A percentile compares a stretch with the other conserved stretches of the same genome.
Conservation (phyloP, 2,888 invertebrate genomes). For the Eristalis tenax region DNA sequence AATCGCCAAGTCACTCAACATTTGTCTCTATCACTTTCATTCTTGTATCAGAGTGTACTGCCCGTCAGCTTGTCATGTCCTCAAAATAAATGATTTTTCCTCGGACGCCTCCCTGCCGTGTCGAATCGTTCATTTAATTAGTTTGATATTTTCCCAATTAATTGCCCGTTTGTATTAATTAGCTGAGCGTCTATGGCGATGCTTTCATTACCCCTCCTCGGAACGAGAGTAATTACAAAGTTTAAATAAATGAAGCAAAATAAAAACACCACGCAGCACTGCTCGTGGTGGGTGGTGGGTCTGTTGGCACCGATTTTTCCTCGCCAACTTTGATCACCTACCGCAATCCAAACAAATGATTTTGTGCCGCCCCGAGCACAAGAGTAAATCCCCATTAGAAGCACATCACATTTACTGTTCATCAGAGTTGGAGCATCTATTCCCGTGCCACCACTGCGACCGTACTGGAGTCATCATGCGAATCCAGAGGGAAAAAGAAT, state of each 20-base stretch:
- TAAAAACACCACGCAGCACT: neutral
- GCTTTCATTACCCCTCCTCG: neutral
- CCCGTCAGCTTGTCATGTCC: constrained; percentile 31
- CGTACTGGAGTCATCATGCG: constrained; percentile 53
- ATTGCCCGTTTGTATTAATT: constrained; percentile 56
- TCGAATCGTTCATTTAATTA: constrained; percentile 56
- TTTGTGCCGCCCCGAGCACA: constrained; percentile 17
- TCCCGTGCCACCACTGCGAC: constrained; percentile 25
- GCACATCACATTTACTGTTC: constrained; percentile 8
- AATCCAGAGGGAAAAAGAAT: neutral
- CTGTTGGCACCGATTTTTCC: neutral
- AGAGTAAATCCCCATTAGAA: constrained; percentile 37
- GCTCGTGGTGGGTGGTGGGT: neutral
- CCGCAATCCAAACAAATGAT: constrained; percentile 39
- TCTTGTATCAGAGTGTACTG: neutral
- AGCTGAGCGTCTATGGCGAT: constrained; percentile 32
- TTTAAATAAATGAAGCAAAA: constrained; percentile 6
- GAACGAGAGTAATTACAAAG: constrained; percentile 37
- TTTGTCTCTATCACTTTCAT: neutral
- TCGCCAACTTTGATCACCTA: neutral
- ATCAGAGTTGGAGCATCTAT: neutral
- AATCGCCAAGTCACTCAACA: constrained; percentile 4
- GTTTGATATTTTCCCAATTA: constrained; percentile 67
- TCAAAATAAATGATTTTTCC: constrained; percentile 25
- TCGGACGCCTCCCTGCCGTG: neutral